phyloP scores from a whole-genome alignment of 2,888 invertebrate species.

The Nebria salina region DNA sequence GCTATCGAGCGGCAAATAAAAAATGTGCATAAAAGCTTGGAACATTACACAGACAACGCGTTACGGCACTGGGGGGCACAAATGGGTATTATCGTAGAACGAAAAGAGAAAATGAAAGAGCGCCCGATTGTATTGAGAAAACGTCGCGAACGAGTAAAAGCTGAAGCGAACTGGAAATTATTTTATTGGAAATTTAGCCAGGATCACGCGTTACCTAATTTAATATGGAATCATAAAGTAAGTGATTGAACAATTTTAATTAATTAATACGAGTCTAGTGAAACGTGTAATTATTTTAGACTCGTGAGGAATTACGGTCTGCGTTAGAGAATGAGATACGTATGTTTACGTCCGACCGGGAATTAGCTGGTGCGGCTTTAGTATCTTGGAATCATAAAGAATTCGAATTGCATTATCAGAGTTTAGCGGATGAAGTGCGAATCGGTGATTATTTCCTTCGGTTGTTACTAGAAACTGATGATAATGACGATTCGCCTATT shows the following conservation, averaged over 20 bases:
- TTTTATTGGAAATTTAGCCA: slow-evolving; percentile 95
- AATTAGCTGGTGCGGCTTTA: slow-evolving; percentile 80
- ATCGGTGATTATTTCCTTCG: slow-evolving; percentile 98
- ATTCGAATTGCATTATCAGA: slow-evolving; percentile 93
- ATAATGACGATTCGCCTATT: slow-evolving; percentile 85
- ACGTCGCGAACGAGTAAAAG: slow-evolving; percentile 87
- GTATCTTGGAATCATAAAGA: slow-evolving; percentile 99
- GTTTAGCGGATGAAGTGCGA: slow-evolving; percentile 94
- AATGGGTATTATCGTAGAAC: slow-evolving; percentile 67
- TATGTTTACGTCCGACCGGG: slow-evolving; percentile 88
- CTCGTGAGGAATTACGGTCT: slow-evolving; percentile 92
- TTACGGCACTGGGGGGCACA: slow-evolving; percentile 78
- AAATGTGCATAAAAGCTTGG: slow-evolving; percentile 85
- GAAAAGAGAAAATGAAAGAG: slow-evolving; percentile 72
- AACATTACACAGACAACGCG: slow-evolving; percentile 72
- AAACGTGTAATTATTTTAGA: slow-evolving; percentile 65
- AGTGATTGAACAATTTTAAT: slow-evolving; percentile 48
- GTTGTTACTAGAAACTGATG: slow-evolving; percentile 90
- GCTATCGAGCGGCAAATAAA: slow-evolving; percentile 77
- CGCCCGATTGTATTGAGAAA: slow-evolving; percentile 92
- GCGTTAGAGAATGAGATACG: slow-evolving; percentile 93
- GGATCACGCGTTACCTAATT: slow-evolving; percentile 94
- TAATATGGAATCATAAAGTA: slow-evolving; percentile 99
- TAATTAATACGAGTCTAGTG: background rate
- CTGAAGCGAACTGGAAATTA: slow-evolving; percentile 88